Evolutionary conservation across 2,888 invertebrate genomes (phyloP), one percentile per base, ranked within the genome.

Genomic region (Drosophila limbata): DNA sequence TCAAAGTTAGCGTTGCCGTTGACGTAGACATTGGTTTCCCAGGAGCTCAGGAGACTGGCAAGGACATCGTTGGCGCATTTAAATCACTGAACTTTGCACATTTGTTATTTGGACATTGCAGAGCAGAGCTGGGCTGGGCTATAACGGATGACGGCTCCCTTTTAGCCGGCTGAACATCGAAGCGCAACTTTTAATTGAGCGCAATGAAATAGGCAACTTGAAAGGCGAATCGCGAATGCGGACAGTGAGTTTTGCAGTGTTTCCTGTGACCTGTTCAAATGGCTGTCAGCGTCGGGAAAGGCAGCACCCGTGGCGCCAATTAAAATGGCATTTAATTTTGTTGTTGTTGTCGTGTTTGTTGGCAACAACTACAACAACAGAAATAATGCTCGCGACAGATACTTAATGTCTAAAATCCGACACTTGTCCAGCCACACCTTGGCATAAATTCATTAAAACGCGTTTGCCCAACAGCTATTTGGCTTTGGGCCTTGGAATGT

Each of bases 11-110:
- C 57, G 57, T 47, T 35, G 57, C 40, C 40, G 57, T 50, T 69
- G 79, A 61, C 62, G 56, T 40, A 63, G 60, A 65, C 65, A 73
- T 42, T 62, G 50, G 48, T 47, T 59, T 57, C 3, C 65, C 44
- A 42, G 52, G 62, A 77, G 52, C 15, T 19, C 10, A 11, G 17
- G 17, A 39, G 17, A 39, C 31, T 37, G 21, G 33, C 56, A 67
- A 69, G 77, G 81, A 59, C 81, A 69, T 47, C 35, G 55, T 33
- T 76, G 79, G 55, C 79, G 71, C 79, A 83, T 85, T 83, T 80
- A 73, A 86, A 77, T 86, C 81, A 80, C 84, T 70, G 75, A 84
- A 88, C 84, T 83, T 88, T 83, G 51, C 68, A 69, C 77, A 88
- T 84, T 84, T 79, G 77, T 82, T 79, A 71, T 70, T 75, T 70